Evolutionary conservation across 2,888 invertebrate genomes (phyloP).

Genomic region (Drosophila peninsularis): DNA sequence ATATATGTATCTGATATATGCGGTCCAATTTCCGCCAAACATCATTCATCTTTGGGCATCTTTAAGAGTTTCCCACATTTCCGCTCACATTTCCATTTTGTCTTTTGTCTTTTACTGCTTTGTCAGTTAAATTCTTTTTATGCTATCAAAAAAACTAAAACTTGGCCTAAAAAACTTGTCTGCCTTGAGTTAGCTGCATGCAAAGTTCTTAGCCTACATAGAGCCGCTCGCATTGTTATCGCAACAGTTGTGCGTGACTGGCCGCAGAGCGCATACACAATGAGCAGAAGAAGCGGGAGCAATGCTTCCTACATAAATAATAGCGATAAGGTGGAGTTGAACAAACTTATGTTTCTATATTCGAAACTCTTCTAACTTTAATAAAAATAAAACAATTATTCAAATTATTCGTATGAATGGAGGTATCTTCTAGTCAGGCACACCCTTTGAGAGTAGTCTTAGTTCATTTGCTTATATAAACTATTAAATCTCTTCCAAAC

Average conservation of each 20-base stretch:
- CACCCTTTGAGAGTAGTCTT: background rate
- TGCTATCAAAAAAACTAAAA: slow-evolving; percentile 13
- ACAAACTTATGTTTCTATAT: background rate
- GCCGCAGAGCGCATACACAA: slow-evolving; percentile 9
- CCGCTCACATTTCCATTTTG: slow-evolving; percentile 14
- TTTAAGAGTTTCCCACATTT: slow-evolving; percentile 22
- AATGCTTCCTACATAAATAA: background rate
- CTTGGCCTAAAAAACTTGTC: slow-evolving; percentile 32
- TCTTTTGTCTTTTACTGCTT: background rate
- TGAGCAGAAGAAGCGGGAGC: background rate
- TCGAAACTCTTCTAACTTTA: background rate
- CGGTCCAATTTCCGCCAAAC: background rate
- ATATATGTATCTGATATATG: background rate
- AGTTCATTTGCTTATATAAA: no score
- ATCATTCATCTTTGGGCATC: slow-evolving; percentile 34
- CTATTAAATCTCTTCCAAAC: background rate
- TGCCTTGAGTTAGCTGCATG: slow-evolving; percentile 44
- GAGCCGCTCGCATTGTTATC: slow-evolving; percentile 41
- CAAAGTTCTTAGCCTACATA: slow-evolving; percentile 65
- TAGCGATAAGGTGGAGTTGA: background rate
- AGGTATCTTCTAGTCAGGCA: background rate
- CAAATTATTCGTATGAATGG: no score
- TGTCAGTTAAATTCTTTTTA: slow-evolving; percentile 47
- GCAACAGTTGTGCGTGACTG: slow-evolving; percentile 41
- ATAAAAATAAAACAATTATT: background rate